Evolutionary conservation across 2,888 invertebrate species (phyloP).

Genomic region (Epirrhoe alternata): DNA sequence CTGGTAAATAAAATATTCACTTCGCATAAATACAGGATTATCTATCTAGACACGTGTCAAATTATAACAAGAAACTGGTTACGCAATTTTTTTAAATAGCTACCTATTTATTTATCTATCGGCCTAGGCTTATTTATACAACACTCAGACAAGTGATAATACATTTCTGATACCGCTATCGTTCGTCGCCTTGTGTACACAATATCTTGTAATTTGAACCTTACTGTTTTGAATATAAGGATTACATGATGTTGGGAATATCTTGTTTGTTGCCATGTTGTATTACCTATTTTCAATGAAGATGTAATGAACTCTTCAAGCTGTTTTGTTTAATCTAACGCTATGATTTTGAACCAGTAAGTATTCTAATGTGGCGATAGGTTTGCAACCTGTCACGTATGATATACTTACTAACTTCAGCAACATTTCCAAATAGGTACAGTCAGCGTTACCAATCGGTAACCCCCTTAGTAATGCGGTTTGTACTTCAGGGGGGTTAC

Average conservation of each 20-base stretch:
- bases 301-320: neutral
- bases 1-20: neutral
- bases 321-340: neutral
- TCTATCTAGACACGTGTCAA: constrained; percentile 21
- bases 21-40: neutral
- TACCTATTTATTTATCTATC: constrained; percentile 30
- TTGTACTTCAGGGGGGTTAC: no score
- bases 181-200: constrained; percentile 35
- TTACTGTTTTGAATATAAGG: neutral
- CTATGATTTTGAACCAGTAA: no score
- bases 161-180: constrained; percentile 42
- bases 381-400: no score
- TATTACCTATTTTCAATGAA: constrained; percentile 5
- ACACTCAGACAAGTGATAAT: constrained; percentile 38
- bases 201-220: constrained; percentile 20
- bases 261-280: constrained; percentile 8
- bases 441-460: no score
- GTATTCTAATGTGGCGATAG: no score
- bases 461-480: no score
- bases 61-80: neutral
- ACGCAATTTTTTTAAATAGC: neutral
- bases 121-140: constrained; percentile 39
- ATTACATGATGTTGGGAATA: neutral
- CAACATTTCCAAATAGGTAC: no score
- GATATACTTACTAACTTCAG: no score